Evolutionary conservation across 2,113 vertebrate species (phyloP).

Genomic region (Aldabrachelys gigantea): DNA sequence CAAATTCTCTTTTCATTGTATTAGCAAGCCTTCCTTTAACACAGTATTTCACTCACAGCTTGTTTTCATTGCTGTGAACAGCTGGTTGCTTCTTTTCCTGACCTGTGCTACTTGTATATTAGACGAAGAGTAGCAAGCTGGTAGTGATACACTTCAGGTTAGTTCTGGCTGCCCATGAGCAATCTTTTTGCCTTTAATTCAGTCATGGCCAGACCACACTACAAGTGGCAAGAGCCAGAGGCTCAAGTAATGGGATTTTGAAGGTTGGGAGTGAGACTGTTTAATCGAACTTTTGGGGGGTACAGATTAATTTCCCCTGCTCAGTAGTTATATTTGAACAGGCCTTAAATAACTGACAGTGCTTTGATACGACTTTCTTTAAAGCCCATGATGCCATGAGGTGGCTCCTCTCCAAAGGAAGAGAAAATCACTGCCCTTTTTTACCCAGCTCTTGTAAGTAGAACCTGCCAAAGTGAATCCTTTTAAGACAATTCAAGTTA

Average conservation of each 20-base stretch:
- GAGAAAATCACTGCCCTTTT: not conserved
- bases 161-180: not conserved
- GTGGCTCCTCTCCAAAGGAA: not conserved
- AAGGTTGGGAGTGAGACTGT: not conserved
- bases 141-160: not conserved
- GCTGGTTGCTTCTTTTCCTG: not conserved
- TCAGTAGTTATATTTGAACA: not conserved
- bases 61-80: not conserved
- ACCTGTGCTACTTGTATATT: not conserved
- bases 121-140: not conserved
- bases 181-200: not conserved
- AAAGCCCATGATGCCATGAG: not conserved
- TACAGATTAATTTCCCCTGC: not conserved
- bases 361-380: not conserved
- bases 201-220: not conserved
- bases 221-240: accelerated
- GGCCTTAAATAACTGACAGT: not conserved
- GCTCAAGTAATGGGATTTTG: not conserved
- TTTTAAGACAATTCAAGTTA: not conserved
- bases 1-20: not conserved
- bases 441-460: not conserved
- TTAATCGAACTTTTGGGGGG: not conserved
- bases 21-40: not conserved
- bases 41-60: not conserved
- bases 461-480: not conserved